These are phyloP conservation scores for Lepisosteus oculatus DNA, from an alignment of 2,113 vertebrate genomes.

Conservation along the genomic window DNA sequence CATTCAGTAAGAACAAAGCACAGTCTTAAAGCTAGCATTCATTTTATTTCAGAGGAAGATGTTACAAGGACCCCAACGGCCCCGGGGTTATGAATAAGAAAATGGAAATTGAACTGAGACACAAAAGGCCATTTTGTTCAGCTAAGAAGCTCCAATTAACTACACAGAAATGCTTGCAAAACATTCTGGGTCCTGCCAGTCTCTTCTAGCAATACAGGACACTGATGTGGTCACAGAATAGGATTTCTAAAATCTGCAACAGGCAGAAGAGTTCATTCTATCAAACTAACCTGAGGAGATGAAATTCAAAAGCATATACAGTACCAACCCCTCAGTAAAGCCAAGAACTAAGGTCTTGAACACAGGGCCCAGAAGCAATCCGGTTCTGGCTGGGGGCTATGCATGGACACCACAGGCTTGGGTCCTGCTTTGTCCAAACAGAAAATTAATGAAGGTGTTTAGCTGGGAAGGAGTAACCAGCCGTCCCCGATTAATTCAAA, in stretches of 20 bases:
- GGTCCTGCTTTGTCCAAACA: background rate
- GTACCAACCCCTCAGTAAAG: background rate
- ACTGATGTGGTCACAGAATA: background rate
- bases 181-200: constrained; percentile 26
- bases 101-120: constrained; percentile 30
- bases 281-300: no score
- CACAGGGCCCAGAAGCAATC: background rate
- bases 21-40: constrained; percentile 13
- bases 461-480: constrained; percentile 1
- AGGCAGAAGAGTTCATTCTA: no score
- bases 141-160: constrained; percentile 15
- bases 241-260: background rate
- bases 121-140: constrained; percentile 35
- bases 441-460: background rate
- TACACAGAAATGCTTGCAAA: constrained; percentile 21
- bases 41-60: constrained; percentile 15
- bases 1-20: constrained; percentile 13
- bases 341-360: background rate
- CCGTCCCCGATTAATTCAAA: constrained; percentile 32
- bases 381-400: background rate
- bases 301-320: no score
- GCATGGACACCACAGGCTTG: background rate
- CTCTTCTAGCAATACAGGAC: background rate
- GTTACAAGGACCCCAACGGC: constrained; percentile 22
- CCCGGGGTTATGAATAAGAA: constrained; percentile 28